These are phyloP conservation scores for Anastrepha ludens DNA, from an alignment of 1,140 invertebrate species.

Conservation along the genomic window DNA sequence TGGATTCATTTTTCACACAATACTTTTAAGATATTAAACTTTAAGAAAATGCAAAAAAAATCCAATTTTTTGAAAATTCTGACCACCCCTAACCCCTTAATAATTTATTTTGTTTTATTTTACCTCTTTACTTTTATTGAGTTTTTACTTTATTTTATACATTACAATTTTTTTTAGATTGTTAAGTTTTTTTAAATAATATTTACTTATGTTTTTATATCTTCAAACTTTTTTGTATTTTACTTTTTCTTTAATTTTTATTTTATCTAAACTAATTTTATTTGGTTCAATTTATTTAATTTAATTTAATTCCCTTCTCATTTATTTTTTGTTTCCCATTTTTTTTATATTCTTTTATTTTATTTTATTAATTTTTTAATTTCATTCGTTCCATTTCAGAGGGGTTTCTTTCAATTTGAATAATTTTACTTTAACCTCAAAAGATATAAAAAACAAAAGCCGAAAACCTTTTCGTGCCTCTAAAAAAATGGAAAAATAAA, in stretches of 20 bases:
- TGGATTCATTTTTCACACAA: too few relatives aligned
- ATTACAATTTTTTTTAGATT: not conserved
- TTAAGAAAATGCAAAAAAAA: too few relatives aligned
- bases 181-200: not conserved
- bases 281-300: conserved; percentile 10
- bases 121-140: not conserved
- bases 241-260: not conserved
- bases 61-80: too few relatives aligned
- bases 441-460: too few relatives aligned
- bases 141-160: not conserved
- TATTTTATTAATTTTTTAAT: not conserved
- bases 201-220: not conserved
- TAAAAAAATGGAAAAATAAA: too few relatives aligned
- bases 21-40: too few relatives aligned
- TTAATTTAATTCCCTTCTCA: not conserved
- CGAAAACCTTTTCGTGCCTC: too few relatives aligned
- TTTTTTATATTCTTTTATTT: not conserved
- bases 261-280: not conserved
- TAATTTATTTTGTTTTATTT: not conserved
- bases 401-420: not conserved
- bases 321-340: not conserved
- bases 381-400: not conserved
- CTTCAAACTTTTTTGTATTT: not conserved
- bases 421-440: not conserved
- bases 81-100: not conserved